Evolutionary conservation across 2,888 invertebrate genomes (phyloP), one percentile per base, ranked within the genome.

Genomic region (Eupithecia tripunctaria): DNA sequence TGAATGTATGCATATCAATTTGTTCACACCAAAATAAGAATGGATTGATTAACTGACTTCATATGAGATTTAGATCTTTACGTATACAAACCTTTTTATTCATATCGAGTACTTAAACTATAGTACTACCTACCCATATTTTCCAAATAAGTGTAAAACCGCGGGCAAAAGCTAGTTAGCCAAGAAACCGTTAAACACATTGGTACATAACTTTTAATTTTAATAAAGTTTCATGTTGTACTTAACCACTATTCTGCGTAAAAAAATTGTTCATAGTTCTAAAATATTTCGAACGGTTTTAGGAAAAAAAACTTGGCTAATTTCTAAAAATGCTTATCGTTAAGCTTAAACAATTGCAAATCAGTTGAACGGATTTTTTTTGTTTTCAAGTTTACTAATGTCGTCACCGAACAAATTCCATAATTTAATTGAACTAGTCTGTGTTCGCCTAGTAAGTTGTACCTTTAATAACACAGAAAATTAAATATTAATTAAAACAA

Each of bases 361-460:
- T 29, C 29, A 60, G 29, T 60, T n/a, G 51, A 12, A 47, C 29
- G 66, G 66, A n/a, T 12, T 47, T 66, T 51, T 29, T 51, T 51
- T 66, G 66, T 66, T 10, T 66, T 32, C 12, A 29, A 25, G 21
- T 56, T 51, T 51, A 25, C 29, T 7, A 12, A 25, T 41, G 14
- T 38, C 64, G 25, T 36, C 27, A 25, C 14, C 21, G 38, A 64
- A 21, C 25, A 47, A 59, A 59, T n/a, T 14, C 3, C 56, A 59
- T 59, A 47, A 47, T n/a, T n/a, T n/a, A n/a, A n/a, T 47, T 7
- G n/a, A 47, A 47, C n/a, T 47, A 47, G 18, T 47, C 47, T 10
- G 21, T 10, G n/a, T 47, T 47, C 47, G 7, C 2, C 47, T 47
- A 8, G 51, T 51, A 51, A 51, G n/a, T 47, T 47, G 18, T 8